Base-by-base conservation (phyloP, 1,140 invertebrate genomes). In the Drosophila murphyi region DNA sequence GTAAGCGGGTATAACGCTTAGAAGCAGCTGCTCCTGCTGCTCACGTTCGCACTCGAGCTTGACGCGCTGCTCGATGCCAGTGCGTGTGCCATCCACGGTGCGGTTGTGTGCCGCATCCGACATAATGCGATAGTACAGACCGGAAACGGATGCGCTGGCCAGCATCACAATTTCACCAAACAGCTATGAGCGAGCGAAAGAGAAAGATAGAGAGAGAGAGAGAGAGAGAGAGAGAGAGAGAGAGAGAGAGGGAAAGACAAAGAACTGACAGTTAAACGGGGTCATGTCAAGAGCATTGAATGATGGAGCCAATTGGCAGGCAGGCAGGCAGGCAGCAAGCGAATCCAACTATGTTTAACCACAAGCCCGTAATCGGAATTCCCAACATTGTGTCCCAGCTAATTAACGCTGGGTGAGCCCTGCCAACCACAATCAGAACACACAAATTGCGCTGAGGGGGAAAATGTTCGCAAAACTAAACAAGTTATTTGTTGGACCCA, bases 1-100 rank as follows among this genome's bases (percentile, higher is more conserved):
- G 86, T 98, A 98, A 4, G 97, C 97, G 0, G 98, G 98, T 71
- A 98, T 98, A 60, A 98, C 98, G 75, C 97, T 98, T 6, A 98
- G 94, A 43, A 99, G 93, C 47, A 98, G 93, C 82, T 98, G 96
- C 92, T 98, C 97, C 92, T 98, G 96, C 74, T 98, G 97, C 81
- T 98, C 97, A 76, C 96, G 95, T 92, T 98, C 97, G 91, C 97
- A 98, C 93, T 98, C 97, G 35, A 98, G 93, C 93, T 98, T 98
- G 41, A 98, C 97, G 68, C 97, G 94, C 32, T 97, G 98, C 87
- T 98, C 97, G 41, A 99, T 97, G 71, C 97, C 98, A 2, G 96
- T 97, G 56, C 96, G 94, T 8, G 97, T 98, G 6, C 97, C 97
- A 6, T 96, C 95, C 86, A 98, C 98, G 5, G 97, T 97, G 78